Percentiles rank a stretch among this genome's conserved stretches.
Evolutionary conservation across 1,140 invertebrate genomes (phyloP).

Genomic region (Sinonovacula constricta): DNA sequence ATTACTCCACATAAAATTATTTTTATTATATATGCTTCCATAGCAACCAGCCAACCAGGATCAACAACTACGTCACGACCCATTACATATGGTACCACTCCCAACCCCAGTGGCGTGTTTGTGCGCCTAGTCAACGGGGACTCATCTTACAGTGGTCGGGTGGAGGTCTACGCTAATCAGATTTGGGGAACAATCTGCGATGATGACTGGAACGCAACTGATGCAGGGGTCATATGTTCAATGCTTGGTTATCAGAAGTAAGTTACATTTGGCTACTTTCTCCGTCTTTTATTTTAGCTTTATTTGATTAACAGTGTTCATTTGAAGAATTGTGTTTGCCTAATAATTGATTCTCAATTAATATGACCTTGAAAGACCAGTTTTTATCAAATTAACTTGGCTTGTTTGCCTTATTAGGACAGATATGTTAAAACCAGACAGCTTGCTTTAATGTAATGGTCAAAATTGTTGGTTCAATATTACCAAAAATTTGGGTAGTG

Average conservation of each 20-base stretch:
- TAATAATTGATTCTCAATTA: too few species aligned
- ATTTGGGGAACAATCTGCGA: constrained; percentile 71
- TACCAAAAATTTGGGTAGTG: background rate
- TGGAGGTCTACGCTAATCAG: constrained; percentile 58
- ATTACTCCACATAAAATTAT: background rate
- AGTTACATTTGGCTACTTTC: too few species aligned
- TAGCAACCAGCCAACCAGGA: background rate
- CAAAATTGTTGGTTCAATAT: background rate
- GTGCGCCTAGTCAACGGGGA: constrained; percentile 41
- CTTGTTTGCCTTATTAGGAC: background rate
- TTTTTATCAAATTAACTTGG: background rate
- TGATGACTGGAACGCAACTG: constrained; percentile 62
- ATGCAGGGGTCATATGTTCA: constrained; percentile 67
- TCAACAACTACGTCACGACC: constrained; percentile 11
- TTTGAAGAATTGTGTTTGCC: too few species aligned
- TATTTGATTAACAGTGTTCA: too few species aligned
- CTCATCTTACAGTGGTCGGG: constrained; percentile 55
- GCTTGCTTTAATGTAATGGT: background rate
- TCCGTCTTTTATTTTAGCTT: too few species aligned
- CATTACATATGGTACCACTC: constrained; percentile 13
- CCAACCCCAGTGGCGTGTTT: constrained; percentile 17
- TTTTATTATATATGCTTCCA: too few species aligned
- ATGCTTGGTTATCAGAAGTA: constrained; percentile 59
- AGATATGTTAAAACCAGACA: background rate
- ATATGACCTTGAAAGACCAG: too few species aligned